These are phyloP conservation scores for Sitodiplosis mosellana DNA, from an alignment of 1,140 invertebrate species.

Conservation along the genomic window DNA sequence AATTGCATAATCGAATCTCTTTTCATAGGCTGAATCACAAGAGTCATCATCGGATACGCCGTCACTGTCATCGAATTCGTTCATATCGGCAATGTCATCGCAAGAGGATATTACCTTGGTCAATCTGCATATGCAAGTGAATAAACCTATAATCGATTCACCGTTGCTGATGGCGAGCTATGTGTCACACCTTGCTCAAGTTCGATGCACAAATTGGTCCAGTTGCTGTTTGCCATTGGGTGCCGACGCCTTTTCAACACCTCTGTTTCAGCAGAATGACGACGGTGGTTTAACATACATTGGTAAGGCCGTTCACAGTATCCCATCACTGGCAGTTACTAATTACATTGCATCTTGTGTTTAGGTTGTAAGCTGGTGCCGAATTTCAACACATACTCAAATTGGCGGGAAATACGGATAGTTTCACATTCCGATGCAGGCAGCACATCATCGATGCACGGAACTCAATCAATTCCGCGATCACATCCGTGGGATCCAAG, in stretches of 20 bases:
- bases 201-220: constrained; percentile 52
- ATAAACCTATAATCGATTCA: constrained; percentile 83
- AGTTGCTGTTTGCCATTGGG: constrained; percentile 45
- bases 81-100: constrained; percentile 82
- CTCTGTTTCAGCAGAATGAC: constrained; percentile 52
- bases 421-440: constrained; percentile 11
- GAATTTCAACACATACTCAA: constrained; percentile 22
- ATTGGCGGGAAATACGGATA: constrained; percentile 30
- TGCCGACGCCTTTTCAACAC: constrained; percentile 51
- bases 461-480: constrained; percentile 14
- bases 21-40: constrained; percentile 18
- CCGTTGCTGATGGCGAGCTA: constrained; percentile 90
- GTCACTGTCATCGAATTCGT: constrained; percentile 68
- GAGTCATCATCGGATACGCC: constrained; percentile 22
- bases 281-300: constrained; percentile 58
- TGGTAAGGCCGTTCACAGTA: constrained; percentile 26
- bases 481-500: constrained; percentile 26
- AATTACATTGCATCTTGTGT: constrained; percentile 30
- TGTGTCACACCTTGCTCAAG: constrained; percentile 77
- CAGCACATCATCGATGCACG: not conserved
- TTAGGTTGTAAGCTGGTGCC: constrained; percentile 18
- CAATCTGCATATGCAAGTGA: constrained; percentile 87
- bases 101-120: constrained; percentile 84
- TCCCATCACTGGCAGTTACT: too few species aligned
- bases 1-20: not conserved